A percentile compares a stretch with the other conserved stretches of the same genome.
phyloP scores from a whole-genome alignment of 2,888 invertebrate genomes.

The Aporophyla nigra region DNA sequence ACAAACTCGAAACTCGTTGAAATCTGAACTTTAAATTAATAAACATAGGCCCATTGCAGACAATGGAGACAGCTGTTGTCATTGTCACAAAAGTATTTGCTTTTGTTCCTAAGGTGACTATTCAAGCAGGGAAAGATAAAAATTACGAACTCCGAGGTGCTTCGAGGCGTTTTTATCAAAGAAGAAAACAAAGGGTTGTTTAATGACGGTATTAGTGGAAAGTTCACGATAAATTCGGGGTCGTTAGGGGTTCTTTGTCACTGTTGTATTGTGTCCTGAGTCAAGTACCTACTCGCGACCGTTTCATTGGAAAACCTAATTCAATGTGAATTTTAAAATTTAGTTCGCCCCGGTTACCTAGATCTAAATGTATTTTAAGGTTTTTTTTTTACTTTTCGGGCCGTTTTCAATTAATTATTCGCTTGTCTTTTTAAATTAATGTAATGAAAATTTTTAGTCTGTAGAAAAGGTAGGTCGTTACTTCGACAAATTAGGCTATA shows the following conservation, averaged over 20 bases:
- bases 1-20: constrained; percentile 48
- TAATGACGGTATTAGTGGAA: constrained; percentile 90
- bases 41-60: constrained; percentile 68
- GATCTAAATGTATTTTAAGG: constrained; percentile 19
- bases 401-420: constrained; percentile 45
- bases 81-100: constrained; percentile 80
- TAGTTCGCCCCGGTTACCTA: constrained; percentile 45
- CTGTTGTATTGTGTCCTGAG: constrained; percentile 84
- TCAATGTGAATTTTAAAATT: constrained; percentile 70
- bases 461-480: constrained; percentile 45
- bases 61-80: constrained; percentile 76
- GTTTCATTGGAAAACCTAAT: constrained; percentile 77
- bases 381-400: constrained; percentile 15
- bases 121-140: constrained; percentile 86
- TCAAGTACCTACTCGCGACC: constrained; percentile 75
- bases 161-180: constrained; percentile 88
- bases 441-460: constrained; percentile 47
- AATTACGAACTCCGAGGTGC: constrained; percentile 86
- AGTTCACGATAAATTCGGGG: constrained; percentile 89
- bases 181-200: constrained; percentile 89
- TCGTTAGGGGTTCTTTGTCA: constrained; percentile 89
- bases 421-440: constrained; percentile 55
- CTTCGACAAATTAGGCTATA: constrained; percentile 49
- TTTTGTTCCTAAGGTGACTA: constrained; percentile 83
- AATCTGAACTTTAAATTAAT: constrained; percentile 65